A percentile compares a stretch with the other conserved stretches of the same genome.
Conservation (phyloP, 2,797 vertebrate genomes). For the Chaunax sp. region DNA sequence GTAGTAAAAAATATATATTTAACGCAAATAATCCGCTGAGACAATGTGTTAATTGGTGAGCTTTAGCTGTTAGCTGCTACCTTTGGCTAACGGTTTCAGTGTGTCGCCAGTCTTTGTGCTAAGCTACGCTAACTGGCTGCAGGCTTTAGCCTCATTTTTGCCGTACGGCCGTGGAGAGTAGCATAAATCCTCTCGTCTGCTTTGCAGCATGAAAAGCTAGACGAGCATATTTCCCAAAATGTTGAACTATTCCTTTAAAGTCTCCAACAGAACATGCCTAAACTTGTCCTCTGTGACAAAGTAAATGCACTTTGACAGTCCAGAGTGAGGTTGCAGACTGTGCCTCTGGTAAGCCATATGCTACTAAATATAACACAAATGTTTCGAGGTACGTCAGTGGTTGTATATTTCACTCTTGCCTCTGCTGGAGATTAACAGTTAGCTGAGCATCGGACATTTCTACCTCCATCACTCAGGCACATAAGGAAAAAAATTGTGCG, state of each 20-base stretch:
- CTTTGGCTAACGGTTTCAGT: background rate
- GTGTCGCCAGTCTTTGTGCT: background rate
- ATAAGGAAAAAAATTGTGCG: slow-evolving; percentile 25
- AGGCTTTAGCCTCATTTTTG: background rate
- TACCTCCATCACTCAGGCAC: slow-evolving; percentile 80
- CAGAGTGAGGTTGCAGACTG: slow-evolving; percentile 59
- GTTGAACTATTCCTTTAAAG: slow-evolving; percentile 1
- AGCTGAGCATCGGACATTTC: slow-evolving; percentile 64
- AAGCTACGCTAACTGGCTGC: background rate
- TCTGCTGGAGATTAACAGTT: slow-evolving; percentile 58
- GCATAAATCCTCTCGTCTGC: background rate
- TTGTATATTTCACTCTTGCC: slow-evolving; percentile 44
- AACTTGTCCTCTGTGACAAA: slow-evolving; percentile 15
- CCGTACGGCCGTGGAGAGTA: background rate
- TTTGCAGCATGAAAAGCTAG: too few species aligned
- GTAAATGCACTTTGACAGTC: slow-evolving; percentile 49
- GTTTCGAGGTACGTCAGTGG: slow-evolving; percentile 40
- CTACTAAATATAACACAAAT: slow-evolving; percentile 29
- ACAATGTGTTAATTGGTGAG: background rate
- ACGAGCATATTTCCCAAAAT: background rate
- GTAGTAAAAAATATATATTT: too few species aligned
- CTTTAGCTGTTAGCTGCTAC: background rate
- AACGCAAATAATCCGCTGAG: too few species aligned
- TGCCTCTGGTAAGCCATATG: slow-evolving; percentile 66
- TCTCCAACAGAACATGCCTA: slow-evolving; percentile 8